These are phyloP conservation scores for Zaprionus bogoriensis DNA, from an alignment of 2,888 invertebrate genomes.

Conservation along the genomic window DNA sequence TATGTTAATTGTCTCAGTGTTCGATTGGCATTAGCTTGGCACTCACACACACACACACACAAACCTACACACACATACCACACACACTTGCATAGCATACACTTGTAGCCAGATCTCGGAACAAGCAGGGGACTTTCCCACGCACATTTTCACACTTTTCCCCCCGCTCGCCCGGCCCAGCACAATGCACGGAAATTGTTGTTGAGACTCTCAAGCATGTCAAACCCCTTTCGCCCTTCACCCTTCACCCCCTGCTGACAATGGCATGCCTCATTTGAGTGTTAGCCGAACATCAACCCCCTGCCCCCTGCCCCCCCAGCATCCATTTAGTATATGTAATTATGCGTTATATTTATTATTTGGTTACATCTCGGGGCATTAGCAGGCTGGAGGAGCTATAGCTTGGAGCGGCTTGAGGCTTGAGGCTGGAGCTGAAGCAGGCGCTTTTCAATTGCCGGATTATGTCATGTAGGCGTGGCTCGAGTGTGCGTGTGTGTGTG, in stretches of 20 bases:
- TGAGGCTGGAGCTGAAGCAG: background rate
- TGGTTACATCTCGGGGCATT: constrained; percentile 42
- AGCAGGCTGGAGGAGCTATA: constrained; percentile 16
- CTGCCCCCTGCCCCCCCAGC: background rate
- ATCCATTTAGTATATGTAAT: constrained; percentile 53
- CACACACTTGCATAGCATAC: constrained; percentile 20
- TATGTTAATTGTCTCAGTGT: constrained; percentile 46
- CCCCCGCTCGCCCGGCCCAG: too few relatives aligned
- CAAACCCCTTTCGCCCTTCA: constrained; percentile 3
- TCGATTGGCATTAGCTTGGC: constrained; percentile 36
- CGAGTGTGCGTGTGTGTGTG: constrained; percentile 8
- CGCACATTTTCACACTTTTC: constrained; percentile 44
- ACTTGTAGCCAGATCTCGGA: too few relatives aligned
- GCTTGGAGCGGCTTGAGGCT: background rate
- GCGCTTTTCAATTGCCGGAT: constrained; percentile 23
- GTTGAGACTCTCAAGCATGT: constrained; percentile 55
- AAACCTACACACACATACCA: constrained; percentile 24
- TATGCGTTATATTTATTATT: constrained; percentile 60
- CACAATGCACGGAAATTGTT: constrained; percentile 64
- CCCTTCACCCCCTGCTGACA: background rate
- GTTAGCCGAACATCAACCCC: too few relatives aligned
- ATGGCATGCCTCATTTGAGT: constrained; percentile 12
- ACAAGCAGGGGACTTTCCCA: constrained; percentile 28
- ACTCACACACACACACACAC: constrained; percentile 28
- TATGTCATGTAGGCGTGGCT: constrained; percentile 27